phyloP scores from a whole-genome alignment of 1,140 invertebrate species.

The Metopolophium dirhodum region DNA sequence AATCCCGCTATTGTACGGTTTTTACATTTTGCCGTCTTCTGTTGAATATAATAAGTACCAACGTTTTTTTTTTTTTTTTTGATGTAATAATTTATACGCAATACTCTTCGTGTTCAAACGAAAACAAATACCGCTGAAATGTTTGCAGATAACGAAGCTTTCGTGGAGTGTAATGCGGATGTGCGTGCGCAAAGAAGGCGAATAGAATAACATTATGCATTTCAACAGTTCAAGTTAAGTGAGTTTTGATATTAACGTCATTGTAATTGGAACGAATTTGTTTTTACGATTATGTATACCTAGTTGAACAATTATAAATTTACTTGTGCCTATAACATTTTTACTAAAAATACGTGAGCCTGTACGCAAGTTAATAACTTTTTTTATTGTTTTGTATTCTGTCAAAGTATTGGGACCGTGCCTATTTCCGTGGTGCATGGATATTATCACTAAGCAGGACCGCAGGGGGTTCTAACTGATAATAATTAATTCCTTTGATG shows the following conservation, averaged over 20 bases:
- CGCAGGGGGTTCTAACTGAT: too few species aligned
- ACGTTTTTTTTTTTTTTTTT: background rate
- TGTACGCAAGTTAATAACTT: background rate
- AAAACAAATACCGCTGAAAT: slow-evolving; percentile 9
- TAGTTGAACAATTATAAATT: background rate
- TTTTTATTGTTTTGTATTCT: background rate
- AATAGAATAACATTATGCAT: background rate
- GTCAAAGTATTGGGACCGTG: background rate
- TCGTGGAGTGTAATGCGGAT: background rate
- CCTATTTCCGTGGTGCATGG: background rate
- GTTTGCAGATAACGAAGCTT: background rate
- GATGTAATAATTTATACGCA: background rate
- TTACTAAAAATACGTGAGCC: background rate
- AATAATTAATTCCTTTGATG: too few species aligned
- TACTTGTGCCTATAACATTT: background rate
- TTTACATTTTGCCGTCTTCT: background rate
- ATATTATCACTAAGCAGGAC: too few species aligned
- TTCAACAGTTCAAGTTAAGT: background rate
- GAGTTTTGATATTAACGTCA: background rate
- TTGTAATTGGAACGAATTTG: background rate
- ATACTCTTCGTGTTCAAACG: background rate
- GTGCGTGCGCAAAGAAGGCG: background rate
- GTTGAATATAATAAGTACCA: background rate
- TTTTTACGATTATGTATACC: background rate
- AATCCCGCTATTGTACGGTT: background rate